Percentiles rank a stretch among this genome's conserved stretches.
These are phyloP conservation scores for Heliocidaris tuberculata DNA, from an alignment of 35 echinoderm and acorn worm species.

Conservation along the genomic window DNA sequence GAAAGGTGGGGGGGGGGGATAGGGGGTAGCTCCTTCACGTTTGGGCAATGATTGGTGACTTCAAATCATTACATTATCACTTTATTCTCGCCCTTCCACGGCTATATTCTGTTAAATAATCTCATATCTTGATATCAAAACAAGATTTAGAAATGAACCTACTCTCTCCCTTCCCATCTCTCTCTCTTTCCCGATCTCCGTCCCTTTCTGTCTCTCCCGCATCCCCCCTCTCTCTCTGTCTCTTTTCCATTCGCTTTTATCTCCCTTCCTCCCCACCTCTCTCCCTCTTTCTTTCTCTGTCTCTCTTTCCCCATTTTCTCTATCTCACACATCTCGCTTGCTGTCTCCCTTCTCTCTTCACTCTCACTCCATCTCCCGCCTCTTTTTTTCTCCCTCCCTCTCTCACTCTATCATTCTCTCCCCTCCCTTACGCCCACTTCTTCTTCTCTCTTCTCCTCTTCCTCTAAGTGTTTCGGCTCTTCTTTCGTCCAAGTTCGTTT, in stretches of 20 bases:
- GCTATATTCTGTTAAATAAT: too few species aligned
- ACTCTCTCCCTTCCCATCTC: neutral
- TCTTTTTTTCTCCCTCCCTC: neutral
- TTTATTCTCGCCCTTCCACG: too few species aligned
- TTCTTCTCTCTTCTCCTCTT: neutral
- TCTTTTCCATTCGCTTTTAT: neutral
- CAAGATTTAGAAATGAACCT: too few species aligned
- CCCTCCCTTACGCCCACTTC: neutral
- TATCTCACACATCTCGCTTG: neutral
- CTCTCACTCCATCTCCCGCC: neutral
- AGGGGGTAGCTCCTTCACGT: too few species aligned
- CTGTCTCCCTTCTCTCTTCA: neutral
- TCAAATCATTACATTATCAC: too few species aligned
- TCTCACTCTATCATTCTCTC: neutral
- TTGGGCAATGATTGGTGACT: too few species aligned
- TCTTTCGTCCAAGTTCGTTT: too few species aligned
- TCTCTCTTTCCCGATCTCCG: neutral
- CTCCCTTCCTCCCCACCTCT: neutral
- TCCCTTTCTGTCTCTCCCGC: neutral
- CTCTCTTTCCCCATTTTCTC: neutral
- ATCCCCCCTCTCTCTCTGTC: neutral
- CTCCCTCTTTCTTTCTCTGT: neutral
- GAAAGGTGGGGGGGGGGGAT: too few species aligned
- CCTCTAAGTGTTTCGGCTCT: neutral
- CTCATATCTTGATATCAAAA: too few species aligned